Conservation (phyloP, 2,113 vertebrate species). For the Ammodytes marinus region DNA sequence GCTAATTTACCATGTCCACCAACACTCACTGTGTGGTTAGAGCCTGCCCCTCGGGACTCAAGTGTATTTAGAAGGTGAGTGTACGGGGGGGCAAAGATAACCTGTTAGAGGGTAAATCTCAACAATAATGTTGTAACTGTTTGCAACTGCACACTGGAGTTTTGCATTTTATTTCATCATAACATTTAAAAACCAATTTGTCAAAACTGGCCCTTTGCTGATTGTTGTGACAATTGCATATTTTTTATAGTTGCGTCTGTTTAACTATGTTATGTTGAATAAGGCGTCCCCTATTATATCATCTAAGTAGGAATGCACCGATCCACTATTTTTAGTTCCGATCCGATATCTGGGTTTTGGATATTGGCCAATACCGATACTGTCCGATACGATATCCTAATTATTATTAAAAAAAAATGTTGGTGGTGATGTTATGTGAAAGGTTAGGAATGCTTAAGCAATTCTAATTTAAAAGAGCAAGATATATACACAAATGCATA, state of each 20-base stretch:
- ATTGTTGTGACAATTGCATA: neutral
- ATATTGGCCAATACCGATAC: no score
- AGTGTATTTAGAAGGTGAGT: conserved; percentile 23
- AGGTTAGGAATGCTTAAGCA: no score
- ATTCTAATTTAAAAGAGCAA: no score
- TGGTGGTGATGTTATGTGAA: no score
- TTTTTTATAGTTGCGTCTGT: neutral
- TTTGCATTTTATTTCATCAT: conserved; percentile 31
- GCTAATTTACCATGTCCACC: conserved; percentile 48
- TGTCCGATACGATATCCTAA: no score
- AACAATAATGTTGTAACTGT: neutral
- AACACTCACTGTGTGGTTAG: neutral
- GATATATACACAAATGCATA: no score
- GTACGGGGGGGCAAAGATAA: neutral
- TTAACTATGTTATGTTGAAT: neutral
- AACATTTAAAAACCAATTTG: neutral
- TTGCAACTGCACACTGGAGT: neutral
- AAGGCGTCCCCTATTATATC: neutral
- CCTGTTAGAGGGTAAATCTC: neutral
- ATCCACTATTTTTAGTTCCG: no score
- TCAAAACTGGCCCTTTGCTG: neutral
- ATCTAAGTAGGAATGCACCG: no score
- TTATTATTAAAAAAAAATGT: no score
- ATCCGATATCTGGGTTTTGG: no score
- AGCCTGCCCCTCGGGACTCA: conserved; percentile 23